Conservation (phyloP, 2,113 vertebrate genomes). For the Trematocara variabile region DNA sequence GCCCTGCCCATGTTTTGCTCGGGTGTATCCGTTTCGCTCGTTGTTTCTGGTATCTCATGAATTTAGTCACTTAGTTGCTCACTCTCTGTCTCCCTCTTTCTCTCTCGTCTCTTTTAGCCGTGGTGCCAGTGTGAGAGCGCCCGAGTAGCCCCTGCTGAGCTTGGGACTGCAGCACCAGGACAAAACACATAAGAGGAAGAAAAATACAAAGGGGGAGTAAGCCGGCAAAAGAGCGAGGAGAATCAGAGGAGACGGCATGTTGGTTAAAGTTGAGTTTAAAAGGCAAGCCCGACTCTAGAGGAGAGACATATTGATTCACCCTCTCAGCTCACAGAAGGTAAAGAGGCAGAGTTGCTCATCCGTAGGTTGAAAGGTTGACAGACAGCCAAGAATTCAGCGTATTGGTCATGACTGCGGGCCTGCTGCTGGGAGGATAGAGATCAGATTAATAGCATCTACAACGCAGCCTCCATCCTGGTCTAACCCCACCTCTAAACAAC, state of each 20-base stretch:
- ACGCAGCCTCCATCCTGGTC: not conserved
- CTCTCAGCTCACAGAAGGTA: not conserved
- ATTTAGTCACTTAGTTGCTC: conserved; percentile 38
- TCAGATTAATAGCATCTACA: not conserved
- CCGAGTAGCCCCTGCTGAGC: conserved; percentile 31
- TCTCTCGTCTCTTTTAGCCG: conserved; percentile 28
- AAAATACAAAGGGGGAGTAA: not conserved
- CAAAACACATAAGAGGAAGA: conserved; percentile 8
- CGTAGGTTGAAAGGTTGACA: not conserved
- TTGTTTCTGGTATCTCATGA: conserved; percentile 19
- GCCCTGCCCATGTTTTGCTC: conserved; percentile 52
- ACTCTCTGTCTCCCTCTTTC: conserved; percentile 23
- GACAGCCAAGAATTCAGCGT: not conserved
- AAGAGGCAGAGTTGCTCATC: not conserved
- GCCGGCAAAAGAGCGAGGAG: not conserved
- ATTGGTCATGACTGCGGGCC: conserved; percentile 72
- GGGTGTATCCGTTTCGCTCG: not conserved
- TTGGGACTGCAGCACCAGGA: conserved; percentile 36
- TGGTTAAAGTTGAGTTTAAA: conserved; percentile 35
- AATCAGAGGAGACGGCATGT: conserved; percentile 49
- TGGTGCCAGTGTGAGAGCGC: conserved; percentile 11
- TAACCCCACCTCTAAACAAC: not conserved
- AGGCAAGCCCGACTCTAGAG: conserved; percentile 2
- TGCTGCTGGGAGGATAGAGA: conserved; percentile 78
- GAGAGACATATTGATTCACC: not conserved